Conservation (phyloP, 2,797 vertebrate genomes). For the Monodelphis domestica region DNA sequence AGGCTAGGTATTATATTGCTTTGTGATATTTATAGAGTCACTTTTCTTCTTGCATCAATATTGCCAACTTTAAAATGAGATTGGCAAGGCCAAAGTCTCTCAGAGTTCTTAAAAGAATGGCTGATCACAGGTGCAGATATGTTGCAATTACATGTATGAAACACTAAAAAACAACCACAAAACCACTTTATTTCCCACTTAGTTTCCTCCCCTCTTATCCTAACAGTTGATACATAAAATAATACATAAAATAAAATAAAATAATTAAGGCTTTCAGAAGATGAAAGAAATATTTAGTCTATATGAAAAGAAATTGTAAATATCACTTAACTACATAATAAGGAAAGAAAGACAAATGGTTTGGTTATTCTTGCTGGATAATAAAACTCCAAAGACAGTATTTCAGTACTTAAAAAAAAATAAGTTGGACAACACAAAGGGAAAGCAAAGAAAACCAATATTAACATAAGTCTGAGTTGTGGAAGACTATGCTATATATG, state of each 20-base stretch:
- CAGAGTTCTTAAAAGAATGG: not conserved
- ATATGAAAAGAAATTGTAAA: constrained; percentile 8
- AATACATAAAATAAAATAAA: not conserved
- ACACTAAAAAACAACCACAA: not conserved
- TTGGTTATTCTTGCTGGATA: not conserved
- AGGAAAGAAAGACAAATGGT: not conserved
- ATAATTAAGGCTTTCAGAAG: not conserved
- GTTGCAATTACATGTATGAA: not conserved
- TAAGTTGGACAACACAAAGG: not conserved
- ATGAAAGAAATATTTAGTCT: constrained; percentile 7
- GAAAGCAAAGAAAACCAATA: constrained; percentile 25
- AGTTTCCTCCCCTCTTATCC: not conserved
- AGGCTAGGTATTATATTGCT: not conserved
- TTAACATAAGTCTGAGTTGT: not conserved
- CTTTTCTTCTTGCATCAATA: not conserved
- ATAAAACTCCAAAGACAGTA: not conserved
- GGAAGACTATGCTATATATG: not conserved
- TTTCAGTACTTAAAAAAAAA: not conserved
- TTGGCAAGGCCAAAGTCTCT: not conserved
- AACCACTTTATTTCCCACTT: not conserved
- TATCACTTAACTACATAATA: not conserved
- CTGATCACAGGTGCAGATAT: not conserved
- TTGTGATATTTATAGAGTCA: not conserved
- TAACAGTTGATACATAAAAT: not conserved
- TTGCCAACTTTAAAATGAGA: constrained; percentile 10